Conservation (phyloP, 2,888 invertebrate genomes). For the Cantharis rufa region DNA sequence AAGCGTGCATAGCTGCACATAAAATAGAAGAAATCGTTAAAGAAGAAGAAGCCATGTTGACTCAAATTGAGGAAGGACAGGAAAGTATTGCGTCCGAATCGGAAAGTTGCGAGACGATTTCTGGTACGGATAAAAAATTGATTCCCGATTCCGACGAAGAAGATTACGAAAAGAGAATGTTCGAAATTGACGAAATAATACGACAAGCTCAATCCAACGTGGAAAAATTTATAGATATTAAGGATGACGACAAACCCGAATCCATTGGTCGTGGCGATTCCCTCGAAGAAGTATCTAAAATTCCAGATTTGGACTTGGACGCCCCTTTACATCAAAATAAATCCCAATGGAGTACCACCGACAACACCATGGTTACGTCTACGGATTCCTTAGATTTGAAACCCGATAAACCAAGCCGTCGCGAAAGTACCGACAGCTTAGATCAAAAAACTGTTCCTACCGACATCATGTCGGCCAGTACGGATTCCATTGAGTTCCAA, state of each 20-base stretch:
- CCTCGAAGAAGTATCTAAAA: constrained; percentile 59
- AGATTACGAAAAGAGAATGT: constrained; percentile 68
- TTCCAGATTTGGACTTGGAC: constrained; percentile 60
- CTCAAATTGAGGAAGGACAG: constrained; percentile 59
- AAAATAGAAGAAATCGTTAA: constrained; percentile 81
- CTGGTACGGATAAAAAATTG: constrained; percentile 64
- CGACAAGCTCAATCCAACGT: constrained; percentile 69
- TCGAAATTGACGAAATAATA: constrained; percentile 71
- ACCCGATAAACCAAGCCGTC: constrained; percentile 56
- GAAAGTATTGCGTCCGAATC: constrained; percentile 61
- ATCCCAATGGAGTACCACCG: constrained; percentile 50
- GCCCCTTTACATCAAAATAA: constrained; percentile 50
- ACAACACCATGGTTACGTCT: constrained; percentile 64
- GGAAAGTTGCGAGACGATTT: constrained; percentile 64
- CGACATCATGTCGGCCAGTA: constrained; percentile 63
- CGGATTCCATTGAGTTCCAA: constrained; percentile 61
- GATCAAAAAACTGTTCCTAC: constrained; percentile 63
- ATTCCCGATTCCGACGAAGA: constrained; percentile 62
- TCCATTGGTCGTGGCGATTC: constrained; percentile 59
- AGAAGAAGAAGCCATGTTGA: constrained; percentile 80
- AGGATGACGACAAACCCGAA: constrained; percentile 62
- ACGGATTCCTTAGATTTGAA: constrained; percentile 66
- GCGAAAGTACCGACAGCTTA: constrained; percentile 70
- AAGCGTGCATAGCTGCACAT: constrained; percentile 82
- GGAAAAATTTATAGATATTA: constrained; percentile 63